Conservation (phyloP, 2,888 invertebrate genomes). For the Leptopilina myrica region DNA sequence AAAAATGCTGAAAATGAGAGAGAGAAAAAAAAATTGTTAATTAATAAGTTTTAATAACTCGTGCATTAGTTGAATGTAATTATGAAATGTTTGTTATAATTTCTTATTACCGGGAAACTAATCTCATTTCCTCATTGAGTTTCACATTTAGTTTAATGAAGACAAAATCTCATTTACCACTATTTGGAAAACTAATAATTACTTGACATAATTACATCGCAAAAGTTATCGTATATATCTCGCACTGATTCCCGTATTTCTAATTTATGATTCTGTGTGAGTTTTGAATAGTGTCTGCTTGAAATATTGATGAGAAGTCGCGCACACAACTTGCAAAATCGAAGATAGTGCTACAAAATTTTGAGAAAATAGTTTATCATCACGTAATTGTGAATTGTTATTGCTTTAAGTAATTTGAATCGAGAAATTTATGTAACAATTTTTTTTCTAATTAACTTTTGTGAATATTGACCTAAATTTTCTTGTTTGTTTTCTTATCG, state of each 20-base stretch:
- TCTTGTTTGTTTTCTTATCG: no score
- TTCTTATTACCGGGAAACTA: not conserved
- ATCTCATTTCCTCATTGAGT: constrained; percentile 24
- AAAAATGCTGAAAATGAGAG: not conserved
- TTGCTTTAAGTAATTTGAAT: no score
- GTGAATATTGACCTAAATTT: no score
- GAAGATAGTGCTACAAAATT: not conserved
- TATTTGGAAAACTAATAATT: constrained; percentile 29
- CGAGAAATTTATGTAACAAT: no score
- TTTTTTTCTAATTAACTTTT: no score
- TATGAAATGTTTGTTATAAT: not conserved
- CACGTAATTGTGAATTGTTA: not conserved
- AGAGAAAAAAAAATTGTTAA: not conserved
- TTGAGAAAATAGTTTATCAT: not conserved
- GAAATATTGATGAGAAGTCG: constrained; percentile 11
- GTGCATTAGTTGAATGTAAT: not conserved
- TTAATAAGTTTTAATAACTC: constrained; percentile 3
- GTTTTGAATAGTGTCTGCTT: constrained; percentile 7
- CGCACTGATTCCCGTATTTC: not conserved
- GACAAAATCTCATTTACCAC: constrained; percentile 1
- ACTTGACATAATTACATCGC: constrained; percentile 21
- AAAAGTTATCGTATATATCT: not conserved
- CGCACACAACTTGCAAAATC: not conserved
- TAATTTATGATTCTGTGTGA: not conserved
- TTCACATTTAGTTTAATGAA: constrained; percentile 15